Evolutionary conservation across 2,888 invertebrate genomes (phyloP).

Genomic region (Apocheima hispidaria): DNA sequence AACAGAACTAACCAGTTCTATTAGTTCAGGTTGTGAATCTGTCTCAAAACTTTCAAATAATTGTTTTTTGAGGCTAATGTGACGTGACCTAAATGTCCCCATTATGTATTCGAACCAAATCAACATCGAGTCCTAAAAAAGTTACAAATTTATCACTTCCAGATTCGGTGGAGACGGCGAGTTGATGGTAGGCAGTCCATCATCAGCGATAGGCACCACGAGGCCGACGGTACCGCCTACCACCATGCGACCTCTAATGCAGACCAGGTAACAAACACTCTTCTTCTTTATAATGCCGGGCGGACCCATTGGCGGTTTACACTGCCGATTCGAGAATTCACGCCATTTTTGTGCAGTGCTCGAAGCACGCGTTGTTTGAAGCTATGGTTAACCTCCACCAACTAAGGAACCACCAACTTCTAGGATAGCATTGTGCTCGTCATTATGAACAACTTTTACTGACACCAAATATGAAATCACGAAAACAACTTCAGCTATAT

Average conservation of each 20-base stretch:
- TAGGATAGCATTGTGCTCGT: too few species aligned
- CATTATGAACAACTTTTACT: too few species aligned
- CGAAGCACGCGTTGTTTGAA: too few species aligned
- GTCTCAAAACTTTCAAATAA: conserved; percentile 1
- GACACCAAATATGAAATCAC: too few species aligned
- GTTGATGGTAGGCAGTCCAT: conserved; percentile 67
- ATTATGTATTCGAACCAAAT: neutral
- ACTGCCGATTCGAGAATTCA: too few species aligned
- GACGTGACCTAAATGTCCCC: neutral
- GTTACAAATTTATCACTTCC: conserved; percentile 46
- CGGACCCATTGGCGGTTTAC: too few species aligned
- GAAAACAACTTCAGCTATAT: too few species aligned
- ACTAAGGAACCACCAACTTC: too few species aligned
- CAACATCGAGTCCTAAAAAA: neutral
- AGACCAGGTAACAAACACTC: conserved; percentile 51
- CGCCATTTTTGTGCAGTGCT: too few species aligned
- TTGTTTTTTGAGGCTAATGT: neutral
- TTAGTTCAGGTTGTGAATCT: neutral
- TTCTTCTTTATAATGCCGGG: neutral
- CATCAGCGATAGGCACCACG: conserved; percentile 56
- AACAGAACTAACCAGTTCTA: neutral
- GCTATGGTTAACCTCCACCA: too few species aligned
- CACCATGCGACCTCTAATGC: conserved; percentile 48
- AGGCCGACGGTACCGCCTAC: conserved; percentile 53
- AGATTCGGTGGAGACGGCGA: conserved; percentile 76